These are phyloP conservation scores for Medauroidea extradentata DNA, from an alignment of 1,140 invertebrate genomes.

Conservation along the genomic window DNA sequence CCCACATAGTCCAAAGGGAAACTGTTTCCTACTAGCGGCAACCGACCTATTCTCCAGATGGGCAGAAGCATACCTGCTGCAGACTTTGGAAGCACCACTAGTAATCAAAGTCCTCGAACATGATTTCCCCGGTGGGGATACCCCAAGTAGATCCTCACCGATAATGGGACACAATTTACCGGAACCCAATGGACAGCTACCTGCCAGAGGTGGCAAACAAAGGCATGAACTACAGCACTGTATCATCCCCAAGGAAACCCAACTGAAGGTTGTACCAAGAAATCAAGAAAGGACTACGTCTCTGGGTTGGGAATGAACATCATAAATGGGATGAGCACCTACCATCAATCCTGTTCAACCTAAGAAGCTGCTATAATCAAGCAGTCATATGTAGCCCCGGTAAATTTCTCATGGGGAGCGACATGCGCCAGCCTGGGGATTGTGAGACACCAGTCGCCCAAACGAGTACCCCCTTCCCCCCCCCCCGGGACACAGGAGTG, in stretches of 20 bases:
- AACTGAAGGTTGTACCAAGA: slow-evolving; percentile 27
- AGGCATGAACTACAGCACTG: slow-evolving; percentile 19
- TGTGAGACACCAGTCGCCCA: neutral
- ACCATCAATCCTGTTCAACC: slow-evolving; percentile 19
- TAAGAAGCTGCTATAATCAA: slow-evolving; percentile 16
- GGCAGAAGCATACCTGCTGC: slow-evolving; percentile 23
- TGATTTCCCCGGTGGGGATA: slow-evolving; percentile 30
- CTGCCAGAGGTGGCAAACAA: slow-evolving; percentile 12
- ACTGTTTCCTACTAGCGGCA: slow-evolving; percentile 18
- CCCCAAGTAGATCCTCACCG: slow-evolving; percentile 21
- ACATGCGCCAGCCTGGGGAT: neutral
- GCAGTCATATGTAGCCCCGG: slow-evolving; percentile 18
- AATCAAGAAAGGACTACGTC: slow-evolving; percentile 24
- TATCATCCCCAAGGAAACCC: slow-evolving; percentile 33
- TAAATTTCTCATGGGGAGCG: slow-evolving; percentile 13
- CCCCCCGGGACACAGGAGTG: too few species aligned
- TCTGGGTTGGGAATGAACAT: slow-evolving; percentile 11
- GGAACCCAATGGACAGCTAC: slow-evolving; percentile 11
- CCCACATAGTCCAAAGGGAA: slow-evolving; percentile 15
- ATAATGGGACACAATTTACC: slow-evolving; percentile 30
- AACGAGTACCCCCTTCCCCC: too few species aligned
- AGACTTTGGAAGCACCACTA: slow-evolving; percentile 4
- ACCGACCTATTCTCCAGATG: slow-evolving; percentile 26
- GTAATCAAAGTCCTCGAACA: slow-evolving; percentile 19
- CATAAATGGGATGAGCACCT: slow-evolving; percentile 8